A percentile compares a stretch with the other conserved stretches of the same genome.
Evolutionary conservation across 2,113 vertebrate species (phyloP).

Genomic region (Leucopsar rothschildi): DNA sequence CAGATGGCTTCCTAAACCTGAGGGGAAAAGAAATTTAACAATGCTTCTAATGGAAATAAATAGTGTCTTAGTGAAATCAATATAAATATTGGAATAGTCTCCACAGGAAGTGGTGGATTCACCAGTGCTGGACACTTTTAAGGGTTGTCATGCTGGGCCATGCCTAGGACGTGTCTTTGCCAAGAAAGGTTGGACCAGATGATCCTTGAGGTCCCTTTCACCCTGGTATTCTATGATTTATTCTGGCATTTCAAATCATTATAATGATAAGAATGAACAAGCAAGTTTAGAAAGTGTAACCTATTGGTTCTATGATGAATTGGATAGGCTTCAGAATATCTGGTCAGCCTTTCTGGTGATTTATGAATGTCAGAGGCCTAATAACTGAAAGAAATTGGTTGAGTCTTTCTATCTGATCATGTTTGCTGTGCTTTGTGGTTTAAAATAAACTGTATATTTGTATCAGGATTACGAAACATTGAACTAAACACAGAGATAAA

Average conservation of each 20-base stretch:
- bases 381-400: background rate
- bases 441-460: background rate
- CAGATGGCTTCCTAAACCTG: background rate
- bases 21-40: background rate
- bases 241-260: conserved; percentile 40
- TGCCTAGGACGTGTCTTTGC: background rate
- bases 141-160: background rate
- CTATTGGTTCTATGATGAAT: background rate
- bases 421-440: background rate
- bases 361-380: conserved; percentile 28
- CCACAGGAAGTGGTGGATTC: background rate
- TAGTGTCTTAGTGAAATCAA: background rate
- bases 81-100: background rate
- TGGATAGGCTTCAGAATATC: background rate
- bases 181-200: background rate
- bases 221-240: background rate
- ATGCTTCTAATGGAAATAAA: background rate
- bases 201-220: background rate
- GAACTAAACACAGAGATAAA: background rate
- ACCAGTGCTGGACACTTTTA: background rate
- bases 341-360: conserved; percentile 22
- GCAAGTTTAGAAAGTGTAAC: conserved; percentile 11
- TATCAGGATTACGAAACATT: background rate
- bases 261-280: conserved; percentile 17
- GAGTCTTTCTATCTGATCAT: background rate